Percentiles rank a stretch among this genome's conserved stretches.
phyloP scores from a whole-genome alignment of 2,888 invertebrate genomes.

The Cremastinae sp. region DNA sequence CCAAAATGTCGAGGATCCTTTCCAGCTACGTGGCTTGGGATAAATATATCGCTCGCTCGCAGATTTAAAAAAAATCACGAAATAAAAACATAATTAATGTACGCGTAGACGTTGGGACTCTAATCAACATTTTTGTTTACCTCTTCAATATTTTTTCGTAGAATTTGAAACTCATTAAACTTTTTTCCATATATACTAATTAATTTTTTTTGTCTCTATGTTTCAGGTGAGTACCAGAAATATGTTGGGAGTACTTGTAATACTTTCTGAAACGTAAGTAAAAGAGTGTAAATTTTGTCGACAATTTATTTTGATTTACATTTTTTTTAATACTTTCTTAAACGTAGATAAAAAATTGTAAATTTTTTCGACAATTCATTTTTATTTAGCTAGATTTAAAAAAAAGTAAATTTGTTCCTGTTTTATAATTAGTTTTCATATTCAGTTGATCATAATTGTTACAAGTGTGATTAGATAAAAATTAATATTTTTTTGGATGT shows the following conservation, averaged over 20 bases:
- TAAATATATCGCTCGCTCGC: background rate
- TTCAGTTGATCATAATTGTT: too few relatives aligned
- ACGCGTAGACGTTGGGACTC: constrained; percentile 14
- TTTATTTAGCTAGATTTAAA: too few relatives aligned
- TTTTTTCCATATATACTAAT: background rate
- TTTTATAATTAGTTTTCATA: too few relatives aligned
- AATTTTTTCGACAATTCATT: too few relatives aligned
- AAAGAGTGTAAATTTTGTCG: background rate
- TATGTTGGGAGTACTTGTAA: background rate
- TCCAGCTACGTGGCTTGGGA: constrained; percentile 3
- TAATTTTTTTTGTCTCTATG: constrained; percentile 13
- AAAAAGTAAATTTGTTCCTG: too few relatives aligned
- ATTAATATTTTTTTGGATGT: too few relatives aligned
- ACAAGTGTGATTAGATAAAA: too few relatives aligned
- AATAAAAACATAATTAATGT: constrained; percentile 26
- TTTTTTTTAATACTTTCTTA: background rate
- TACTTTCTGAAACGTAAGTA: constrained; percentile 10
- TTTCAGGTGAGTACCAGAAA: constrained; percentile 50
- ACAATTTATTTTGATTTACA: background rate
- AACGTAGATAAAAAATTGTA: too few relatives aligned
- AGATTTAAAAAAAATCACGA: constrained; percentile 2
- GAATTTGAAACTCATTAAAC: too few relatives aligned
- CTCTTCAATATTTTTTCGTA: too few relatives aligned
- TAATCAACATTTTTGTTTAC: too few relatives aligned
- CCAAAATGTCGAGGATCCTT: constrained; percentile 41